These are phyloP conservation scores for Chelon auratus DNA, from an alignment of 2,797 vertebrate species.

Conservation along the genomic window DNA sequence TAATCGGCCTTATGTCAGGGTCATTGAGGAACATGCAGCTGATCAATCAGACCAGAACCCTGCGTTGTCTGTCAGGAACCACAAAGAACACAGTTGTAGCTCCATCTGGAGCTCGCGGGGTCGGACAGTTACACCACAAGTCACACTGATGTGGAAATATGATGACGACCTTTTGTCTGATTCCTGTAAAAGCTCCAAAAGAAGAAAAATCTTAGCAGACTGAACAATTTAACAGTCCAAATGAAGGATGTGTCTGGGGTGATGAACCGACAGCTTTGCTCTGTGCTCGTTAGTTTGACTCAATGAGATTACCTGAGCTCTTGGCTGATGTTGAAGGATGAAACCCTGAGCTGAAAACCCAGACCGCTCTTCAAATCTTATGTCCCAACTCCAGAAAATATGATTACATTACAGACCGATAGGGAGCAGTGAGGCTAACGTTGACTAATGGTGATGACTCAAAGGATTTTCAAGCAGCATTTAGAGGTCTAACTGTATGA, in stretches of 20 bases:
- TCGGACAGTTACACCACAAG: conserved; percentile 14
- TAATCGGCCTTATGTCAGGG: conserved; percentile 4
- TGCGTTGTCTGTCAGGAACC: not conserved
- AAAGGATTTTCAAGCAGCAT: conserved; percentile 52
- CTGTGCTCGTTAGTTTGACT: conserved; percentile 40
- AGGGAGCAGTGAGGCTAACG: conserved; percentile 38
- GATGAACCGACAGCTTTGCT: conserved; percentile 29
- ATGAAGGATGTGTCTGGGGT: conserved; percentile 23
- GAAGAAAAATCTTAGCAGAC: conserved; percentile 17
- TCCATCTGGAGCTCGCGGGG: not conserved
- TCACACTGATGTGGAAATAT: conserved; percentile 34
- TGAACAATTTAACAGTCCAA: conserved; percentile 15
- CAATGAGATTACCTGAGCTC: conserved; percentile 59
- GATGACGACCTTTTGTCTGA: conserved; percentile 19
- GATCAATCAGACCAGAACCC: conserved; percentile 18
- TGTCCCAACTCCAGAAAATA: conserved; percentile 43
- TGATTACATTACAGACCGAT: conserved; percentile 52
- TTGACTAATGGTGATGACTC: conserved; percentile 55
- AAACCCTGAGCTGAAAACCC: conserved; percentile 26
- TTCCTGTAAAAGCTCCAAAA: conserved; percentile 47
- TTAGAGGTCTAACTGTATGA: conserved; percentile 39
- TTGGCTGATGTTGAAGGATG: conserved; percentile 58
- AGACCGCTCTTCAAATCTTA: conserved; percentile 32
- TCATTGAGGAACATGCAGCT: conserved; percentile 17
- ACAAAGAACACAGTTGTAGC: not conserved